Conservation (phyloP, 2,888 invertebrate genomes). For the Lepidonotus clava region DNA sequence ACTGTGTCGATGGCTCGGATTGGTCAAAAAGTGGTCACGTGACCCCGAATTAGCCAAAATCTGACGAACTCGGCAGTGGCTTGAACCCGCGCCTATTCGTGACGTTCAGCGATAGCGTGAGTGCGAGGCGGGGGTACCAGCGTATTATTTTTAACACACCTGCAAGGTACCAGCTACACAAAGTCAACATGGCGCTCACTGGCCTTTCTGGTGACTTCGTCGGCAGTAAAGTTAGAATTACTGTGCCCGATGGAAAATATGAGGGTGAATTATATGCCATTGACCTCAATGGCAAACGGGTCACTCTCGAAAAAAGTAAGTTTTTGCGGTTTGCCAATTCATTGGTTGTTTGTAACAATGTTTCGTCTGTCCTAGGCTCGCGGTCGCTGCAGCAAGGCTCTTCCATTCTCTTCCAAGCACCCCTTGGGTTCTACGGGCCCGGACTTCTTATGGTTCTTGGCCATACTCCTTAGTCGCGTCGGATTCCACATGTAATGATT, state of each 20-base stretch:
- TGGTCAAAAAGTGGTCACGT: neutral
- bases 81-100: neutral
- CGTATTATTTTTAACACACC: neutral
- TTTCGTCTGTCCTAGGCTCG: neutral
- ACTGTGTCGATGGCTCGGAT: no score
- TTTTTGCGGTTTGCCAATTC: neutral
- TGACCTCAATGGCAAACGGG: neutral
- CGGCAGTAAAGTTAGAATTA: neutral
- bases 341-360: neutral
- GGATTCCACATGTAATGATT: neutral
- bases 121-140: neutral
- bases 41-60: neutral
- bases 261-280: slow-evolving; percentile 23
- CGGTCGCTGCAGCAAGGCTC: neutral
- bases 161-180: neutral
- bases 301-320: slow-evolving; percentile 41
- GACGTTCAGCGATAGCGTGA: neutral
- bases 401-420: neutral
- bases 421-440: neutral
- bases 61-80: neutral
- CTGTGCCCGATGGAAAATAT: slow-evolving; percentile 6
- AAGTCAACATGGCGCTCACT: neutral
- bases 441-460: neutral
- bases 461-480: neutral
- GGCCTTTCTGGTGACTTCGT: neutral